Evolutionary conservation across 2,888 invertebrate species (phyloP).

Genomic region (Lampropteryx suffumata): DNA sequence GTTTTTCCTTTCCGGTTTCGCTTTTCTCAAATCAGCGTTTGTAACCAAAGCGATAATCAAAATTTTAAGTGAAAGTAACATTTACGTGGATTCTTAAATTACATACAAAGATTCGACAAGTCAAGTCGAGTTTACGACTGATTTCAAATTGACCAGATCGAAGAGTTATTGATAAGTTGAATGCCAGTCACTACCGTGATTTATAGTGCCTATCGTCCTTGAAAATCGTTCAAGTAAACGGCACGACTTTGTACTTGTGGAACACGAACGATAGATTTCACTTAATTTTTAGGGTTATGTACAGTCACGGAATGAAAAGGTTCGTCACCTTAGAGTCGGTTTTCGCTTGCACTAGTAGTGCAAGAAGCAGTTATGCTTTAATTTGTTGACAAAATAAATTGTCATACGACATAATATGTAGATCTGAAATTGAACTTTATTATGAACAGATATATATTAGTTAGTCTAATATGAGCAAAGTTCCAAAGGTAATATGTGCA

Average conservation of each 20-base stretch:
- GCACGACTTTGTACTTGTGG: constrained; percentile 3
- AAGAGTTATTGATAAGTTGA: constrained; percentile 24
- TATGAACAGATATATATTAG: too few relatives aligned
- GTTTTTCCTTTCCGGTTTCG: too few relatives aligned
- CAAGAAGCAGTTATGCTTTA: too few relatives aligned
- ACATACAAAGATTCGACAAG: constrained; percentile 1
- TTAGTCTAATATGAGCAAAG: too few relatives aligned
- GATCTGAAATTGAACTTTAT: too few relatives aligned
- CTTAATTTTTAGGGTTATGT: too few relatives aligned
- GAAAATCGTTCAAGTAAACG: constrained; percentile 10
- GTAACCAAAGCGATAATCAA: neutral
- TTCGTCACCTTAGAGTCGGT: too few relatives aligned
- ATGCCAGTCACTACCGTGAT: constrained; percentile 16
- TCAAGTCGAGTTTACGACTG: constrained; percentile 15
- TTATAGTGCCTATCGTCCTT: constrained; percentile 16
- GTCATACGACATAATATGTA: too few relatives aligned
- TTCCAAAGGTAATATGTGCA: too few relatives aligned
- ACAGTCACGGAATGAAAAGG: too few relatives aligned
- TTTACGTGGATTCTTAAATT: neutral
- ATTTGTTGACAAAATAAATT: too few relatives aligned
- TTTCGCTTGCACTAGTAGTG: too few relatives aligned
- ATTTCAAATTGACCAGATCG: constrained; percentile 22
- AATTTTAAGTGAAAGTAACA: constrained; percentile 7
- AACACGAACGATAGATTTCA: constrained; percentile 9
- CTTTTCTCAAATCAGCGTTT: neutral